Percentiles rank a stretch among this genome's conserved stretches.
Evolutionary conservation across 2,113 vertebrate genomes (phyloP).

Genomic region (Promerops cafer): DNA sequence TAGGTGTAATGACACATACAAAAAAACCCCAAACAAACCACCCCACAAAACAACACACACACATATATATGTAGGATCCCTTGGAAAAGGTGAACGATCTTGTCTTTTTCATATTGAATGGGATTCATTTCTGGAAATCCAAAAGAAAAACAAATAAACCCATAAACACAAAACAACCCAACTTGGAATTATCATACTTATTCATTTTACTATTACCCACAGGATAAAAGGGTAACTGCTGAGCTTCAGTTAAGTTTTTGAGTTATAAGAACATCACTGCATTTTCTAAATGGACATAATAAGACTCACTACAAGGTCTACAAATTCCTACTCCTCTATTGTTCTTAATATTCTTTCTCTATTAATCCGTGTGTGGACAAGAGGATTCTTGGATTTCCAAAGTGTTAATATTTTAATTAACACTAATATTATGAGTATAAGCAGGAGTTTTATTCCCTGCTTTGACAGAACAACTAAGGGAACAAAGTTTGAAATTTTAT

Average conservation of each 20-base stretch:
- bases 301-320: neutral
- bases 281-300: neutral
- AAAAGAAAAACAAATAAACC: neutral
- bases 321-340: neutral
- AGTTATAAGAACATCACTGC: neutral
- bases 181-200: neutral
- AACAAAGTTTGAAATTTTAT: neutral
- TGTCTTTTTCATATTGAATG: neutral
- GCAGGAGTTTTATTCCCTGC: neutral
- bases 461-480: neutral
- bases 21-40: neutral
- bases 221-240: neutral
- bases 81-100: neutral
- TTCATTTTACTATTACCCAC: neutral
- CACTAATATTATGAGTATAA: neutral
- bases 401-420: neutral
- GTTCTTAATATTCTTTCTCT: neutral
- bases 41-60: neutral
- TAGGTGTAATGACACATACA: neutral
- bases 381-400: neutral
- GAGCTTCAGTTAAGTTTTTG: neutral
- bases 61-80: neutral
- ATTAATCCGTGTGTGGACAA: neutral
- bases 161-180: neutral
- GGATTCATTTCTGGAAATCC: neutral